A percentile compares a stretch with the other conserved stretches of the same genome.
Evolutionary conservation across 2,888 invertebrate genomes (phyloP).

Genomic region (Penaeus monodon): DNA sequence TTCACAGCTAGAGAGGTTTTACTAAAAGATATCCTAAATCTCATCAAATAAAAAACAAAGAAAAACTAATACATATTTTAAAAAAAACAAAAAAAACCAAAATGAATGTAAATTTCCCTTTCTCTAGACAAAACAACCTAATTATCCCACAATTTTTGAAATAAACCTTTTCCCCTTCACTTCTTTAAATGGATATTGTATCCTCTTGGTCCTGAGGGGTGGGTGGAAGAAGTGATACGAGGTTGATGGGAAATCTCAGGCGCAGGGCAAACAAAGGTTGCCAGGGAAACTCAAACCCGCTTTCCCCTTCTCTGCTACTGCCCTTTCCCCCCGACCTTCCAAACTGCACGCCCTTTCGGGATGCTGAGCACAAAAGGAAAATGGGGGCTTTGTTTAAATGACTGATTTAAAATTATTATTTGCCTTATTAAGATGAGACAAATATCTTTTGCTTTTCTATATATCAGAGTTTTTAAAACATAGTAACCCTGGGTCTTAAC

Average conservation of each 20-base stretch:
- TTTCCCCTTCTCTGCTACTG: slow-evolving; percentile 83
- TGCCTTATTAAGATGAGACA: too few species aligned
- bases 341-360: slow-evolving; percentile 68
- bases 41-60: too few species aligned
- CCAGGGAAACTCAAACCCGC: slow-evolving; percentile 90
- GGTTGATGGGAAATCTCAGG: slow-evolving; percentile 95
- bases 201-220: slow-evolving; percentile 92
- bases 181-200: slow-evolving; percentile 81
- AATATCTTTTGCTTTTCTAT: too few species aligned
- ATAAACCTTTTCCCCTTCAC: slow-evolving; percentile 78
- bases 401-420: not conserved
- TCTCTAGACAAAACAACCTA: slow-evolving; percentile 2
- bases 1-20: too few species aligned
- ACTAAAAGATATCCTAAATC: too few species aligned
- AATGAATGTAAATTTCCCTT: too few species aligned
- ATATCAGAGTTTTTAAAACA: too few species aligned
- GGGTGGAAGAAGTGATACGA: slow-evolving; percentile 99
- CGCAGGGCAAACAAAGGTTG: slow-evolving; percentile 86
- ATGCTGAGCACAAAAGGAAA: slow-evolving; percentile 65
- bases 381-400: not conserved
- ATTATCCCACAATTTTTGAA: not conserved
- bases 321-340: slow-evolving; percentile 94
- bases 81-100: too few species aligned
- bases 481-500: too few species aligned
- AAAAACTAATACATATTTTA: too few species aligned